These are phyloP conservation scores for Brachyhypopomus occidentalis DNA, from an alignment of 2,113 vertebrate genomes.

Conservation along the genomic window DNA sequence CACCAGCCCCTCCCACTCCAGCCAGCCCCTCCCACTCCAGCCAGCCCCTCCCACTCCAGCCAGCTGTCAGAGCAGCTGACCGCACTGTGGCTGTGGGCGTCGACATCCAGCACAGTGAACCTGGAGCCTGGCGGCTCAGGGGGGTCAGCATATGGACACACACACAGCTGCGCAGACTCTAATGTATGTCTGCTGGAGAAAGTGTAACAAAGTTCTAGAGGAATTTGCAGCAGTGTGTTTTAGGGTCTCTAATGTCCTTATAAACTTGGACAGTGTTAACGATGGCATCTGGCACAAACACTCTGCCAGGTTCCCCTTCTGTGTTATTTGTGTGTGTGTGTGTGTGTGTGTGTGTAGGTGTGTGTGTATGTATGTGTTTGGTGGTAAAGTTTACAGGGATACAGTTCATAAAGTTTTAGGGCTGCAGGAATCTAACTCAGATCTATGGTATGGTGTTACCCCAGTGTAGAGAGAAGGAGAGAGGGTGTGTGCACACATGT, in stretches of 20 bases:
- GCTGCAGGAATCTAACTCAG: constrained; percentile 14
- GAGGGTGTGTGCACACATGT: too few species aligned
- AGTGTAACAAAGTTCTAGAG: not conserved
- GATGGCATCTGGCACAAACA: constrained; percentile 1
- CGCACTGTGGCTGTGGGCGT: too few species aligned
- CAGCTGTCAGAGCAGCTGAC: too few species aligned
- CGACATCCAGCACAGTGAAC: too few species aligned
- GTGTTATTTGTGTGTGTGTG: too few species aligned
- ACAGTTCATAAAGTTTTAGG: constrained; percentile 41
- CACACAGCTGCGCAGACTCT: too few species aligned
- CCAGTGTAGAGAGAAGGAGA: not conserved
- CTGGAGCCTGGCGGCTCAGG: too few species aligned
- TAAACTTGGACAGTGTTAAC: constrained; percentile 6
- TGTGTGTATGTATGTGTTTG: not conserved
- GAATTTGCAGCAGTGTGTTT: not conserved
- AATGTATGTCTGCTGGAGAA: not conserved
- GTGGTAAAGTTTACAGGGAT: constrained; percentile 25
- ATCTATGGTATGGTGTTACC: constrained; percentile 12
- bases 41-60: too few species aligned
- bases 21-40: too few species aligned
- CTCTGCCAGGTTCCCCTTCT: not conserved
- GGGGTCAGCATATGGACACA: too few species aligned
- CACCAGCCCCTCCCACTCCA: too few species aligned
- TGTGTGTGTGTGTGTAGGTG: not conserved
- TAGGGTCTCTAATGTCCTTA: constrained; percentile 1